Conservation (phyloP, 2,113 vertebrate genomes). For the Rhabdornis inornatus region DNA sequence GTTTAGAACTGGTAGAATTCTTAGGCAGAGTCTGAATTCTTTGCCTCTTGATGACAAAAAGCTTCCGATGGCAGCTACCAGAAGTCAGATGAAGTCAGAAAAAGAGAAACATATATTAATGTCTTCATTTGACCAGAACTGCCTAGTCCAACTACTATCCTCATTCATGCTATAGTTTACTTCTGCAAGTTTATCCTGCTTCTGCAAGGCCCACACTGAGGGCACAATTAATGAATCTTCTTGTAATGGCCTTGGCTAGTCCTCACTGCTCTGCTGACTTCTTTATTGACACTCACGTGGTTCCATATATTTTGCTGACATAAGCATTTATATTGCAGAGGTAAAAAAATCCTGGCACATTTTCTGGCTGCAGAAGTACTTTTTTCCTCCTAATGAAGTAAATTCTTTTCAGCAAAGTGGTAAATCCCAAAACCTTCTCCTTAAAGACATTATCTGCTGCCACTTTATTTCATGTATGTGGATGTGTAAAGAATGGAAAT, state of each 20-base stretch:
- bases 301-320: neutral
- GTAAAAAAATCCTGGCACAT: neutral
- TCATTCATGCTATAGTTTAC: neutral
- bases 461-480: neutral
- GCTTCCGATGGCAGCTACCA: neutral
- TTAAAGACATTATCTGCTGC: neutral
- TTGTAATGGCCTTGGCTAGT: neutral
- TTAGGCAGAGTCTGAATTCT: neutral
- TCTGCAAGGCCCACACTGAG: neutral
- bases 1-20: neutral
- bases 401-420: neutral
- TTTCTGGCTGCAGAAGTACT: neutral
- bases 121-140: neutral
- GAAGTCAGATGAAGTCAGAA: neutral
- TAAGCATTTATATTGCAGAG: neutral
- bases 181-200: neutral
- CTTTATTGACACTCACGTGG: neutral
- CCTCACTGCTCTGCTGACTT: neutral
- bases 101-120: neutral
- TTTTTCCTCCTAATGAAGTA: neutral
- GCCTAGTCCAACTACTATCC: neutral
- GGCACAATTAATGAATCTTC: neutral
- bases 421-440: neutral
- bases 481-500: neutral
- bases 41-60: neutral